Base-by-base conservation (phyloP, 2,888 invertebrate genomes). In the Ecdyonurus torrentis region DNA sequence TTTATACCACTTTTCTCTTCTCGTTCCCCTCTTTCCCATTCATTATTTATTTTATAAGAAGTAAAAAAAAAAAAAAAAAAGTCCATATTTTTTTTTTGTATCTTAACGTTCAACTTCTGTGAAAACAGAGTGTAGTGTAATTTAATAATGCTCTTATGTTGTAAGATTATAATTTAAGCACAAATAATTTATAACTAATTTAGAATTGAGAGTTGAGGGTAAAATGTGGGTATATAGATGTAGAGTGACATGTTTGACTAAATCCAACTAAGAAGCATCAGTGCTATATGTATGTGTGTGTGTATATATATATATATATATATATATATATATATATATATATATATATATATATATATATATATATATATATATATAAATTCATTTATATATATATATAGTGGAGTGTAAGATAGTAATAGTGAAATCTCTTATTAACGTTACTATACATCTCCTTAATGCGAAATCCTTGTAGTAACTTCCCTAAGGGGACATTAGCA, bases 401-500 rank as follows among this genome's bases (percentile, higher is more conserved):
- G 37, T 37, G 37, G 37, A 37, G 37, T 37, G 37, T 37, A 37
- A 37, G 37, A 37, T 37, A 37, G 55, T 55, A 55, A 22, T 22
- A 22, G 55, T 22, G 55, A 55, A 55, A 55, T 55, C 55, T 55
- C 55, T 55, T 55, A 55, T 55, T 55, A 55, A 55, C 55, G 55
- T 55, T 55, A 55, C 55, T 22, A 55, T 55, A 55, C 55, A 55
- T 55, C 55, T 55, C 55, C 55, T 55, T 55, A 55, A 55, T 55
- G 55, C 55, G 55, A 55, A 55, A 55, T 55, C 55, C 55, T 55
- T 55, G 55, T 55, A 55, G 19, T 55, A 20, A 55, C 55, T 55
- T 55, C 55, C 55, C 55, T 55, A 22, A 55, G 55, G 55, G 55
- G 55, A 55, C 55, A 55, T 55, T 55, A 55, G 22, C 20, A 20